Conservation (phyloP, 35 echinoderm and acorn worm genomes). For the Ophioderma brevispina region DNA sequence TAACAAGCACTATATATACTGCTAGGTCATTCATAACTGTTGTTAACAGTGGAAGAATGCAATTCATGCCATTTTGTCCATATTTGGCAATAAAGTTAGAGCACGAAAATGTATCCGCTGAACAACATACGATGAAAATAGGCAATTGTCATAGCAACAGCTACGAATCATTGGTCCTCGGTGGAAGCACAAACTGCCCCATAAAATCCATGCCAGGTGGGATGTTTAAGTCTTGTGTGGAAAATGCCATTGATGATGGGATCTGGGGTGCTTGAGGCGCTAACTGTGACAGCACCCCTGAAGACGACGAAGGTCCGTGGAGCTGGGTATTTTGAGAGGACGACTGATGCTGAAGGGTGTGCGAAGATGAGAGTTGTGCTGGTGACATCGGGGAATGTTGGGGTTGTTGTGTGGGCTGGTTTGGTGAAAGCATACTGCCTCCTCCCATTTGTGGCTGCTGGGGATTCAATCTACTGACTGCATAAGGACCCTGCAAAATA, state of each 20-base stretch:
- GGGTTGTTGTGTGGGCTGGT: not conserved
- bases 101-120: too few species aligned
- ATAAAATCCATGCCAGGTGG: constrained; percentile 9
- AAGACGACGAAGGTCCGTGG: not conserved
- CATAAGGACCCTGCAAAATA: not conserved
- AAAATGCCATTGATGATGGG: not conserved
- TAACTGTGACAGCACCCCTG: not conserved
- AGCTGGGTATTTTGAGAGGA: not conserved
- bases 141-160: not conserved
- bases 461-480: not conserved
- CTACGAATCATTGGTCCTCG: not conserved
- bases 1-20: too few species aligned
- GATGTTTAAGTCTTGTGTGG: not conserved
- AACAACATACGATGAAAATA: too few species aligned
- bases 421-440: not conserved
- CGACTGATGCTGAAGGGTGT: not conserved
- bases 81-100: too few species aligned
- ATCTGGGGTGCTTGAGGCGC: not conserved
- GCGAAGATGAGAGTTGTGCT: not conserved
- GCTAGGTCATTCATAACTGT: too few species aligned
- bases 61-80: too few species aligned
- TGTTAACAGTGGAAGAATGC: too few species aligned
- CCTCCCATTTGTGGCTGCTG: not conserved
- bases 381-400: not conserved
- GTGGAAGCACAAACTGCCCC: constrained; percentile 1